Evolutionary conservation across 2,888 invertebrate species (phyloP), one percentile per base, ranked within the genome.

Genomic region (Mesoligia furuncula): DNA sequence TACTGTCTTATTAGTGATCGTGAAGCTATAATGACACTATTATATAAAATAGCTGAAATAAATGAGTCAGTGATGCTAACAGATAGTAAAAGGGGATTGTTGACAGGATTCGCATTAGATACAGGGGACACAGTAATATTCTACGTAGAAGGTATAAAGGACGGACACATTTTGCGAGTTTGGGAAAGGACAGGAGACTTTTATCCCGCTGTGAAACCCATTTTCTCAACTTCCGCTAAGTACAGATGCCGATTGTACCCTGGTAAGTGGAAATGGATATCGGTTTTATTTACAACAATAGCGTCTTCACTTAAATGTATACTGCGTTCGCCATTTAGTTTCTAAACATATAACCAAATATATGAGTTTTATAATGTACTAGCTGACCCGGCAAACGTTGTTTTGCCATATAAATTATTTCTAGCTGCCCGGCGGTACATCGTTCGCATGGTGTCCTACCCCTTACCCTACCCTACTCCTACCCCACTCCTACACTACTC

Each of bases 41-140:
- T 95, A 27, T 86, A 86, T 65, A 81, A 86, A 80, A 92, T 96
- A 65, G 85, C 87, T 20, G 90, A 92, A 59, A 90, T 94, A 7
- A 96, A 96, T 81, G 92, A 93, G 59, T 81, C 87, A 5, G 69
- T 90, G 20, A 57, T 87, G 24, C 42, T 73, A 45, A 78, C 77
- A 20, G 86, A 81, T 1, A 85, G 80, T 9, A 90, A 54, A 77
- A 81, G 90, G 13, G 89, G 92, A 15, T 73, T 92, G 57, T 77
- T 96, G 59, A 94, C 96, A 39, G 96, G 96, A 8, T 96, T 96
- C 85, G 93, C 92, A 45, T 39, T 96, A n/a, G 95, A 96, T 83
- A 91, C 92, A 2, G 95, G 95, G 0, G 90, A 92, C 75, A 83
- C 83, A 15, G 92, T 93, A 0, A 36, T 96, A 17, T 88, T 96